Evolutionary conservation across 2,888 invertebrate species (phyloP).

Genomic region (Euplagia quadripunctaria): DNA sequence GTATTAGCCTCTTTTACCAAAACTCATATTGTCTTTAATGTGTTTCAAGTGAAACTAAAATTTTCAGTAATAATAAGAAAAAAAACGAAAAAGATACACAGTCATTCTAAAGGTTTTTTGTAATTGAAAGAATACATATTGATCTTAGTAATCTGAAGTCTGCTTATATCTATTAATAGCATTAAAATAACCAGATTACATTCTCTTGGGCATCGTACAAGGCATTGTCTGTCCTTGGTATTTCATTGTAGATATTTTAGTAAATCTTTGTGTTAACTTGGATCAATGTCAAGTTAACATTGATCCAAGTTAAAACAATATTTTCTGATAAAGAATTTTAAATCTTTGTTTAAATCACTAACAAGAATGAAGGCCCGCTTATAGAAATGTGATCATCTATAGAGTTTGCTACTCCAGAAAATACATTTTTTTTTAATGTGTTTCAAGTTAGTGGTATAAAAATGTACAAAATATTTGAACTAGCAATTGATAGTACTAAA

Average conservation of each 20-base stretch:
- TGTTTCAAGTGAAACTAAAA: no score
- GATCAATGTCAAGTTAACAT: not conserved
- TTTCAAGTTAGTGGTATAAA: no score
- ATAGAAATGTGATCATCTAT: no score
- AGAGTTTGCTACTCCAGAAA: no score
- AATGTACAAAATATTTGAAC: no score
- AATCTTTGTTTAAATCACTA: no score
- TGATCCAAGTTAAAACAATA: not conserved
- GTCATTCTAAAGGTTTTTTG: not conserved
- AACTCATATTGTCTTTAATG: no score
- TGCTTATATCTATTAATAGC: constrained; percentile 7
- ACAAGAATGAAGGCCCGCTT: no score
- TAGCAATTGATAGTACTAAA: not conserved
- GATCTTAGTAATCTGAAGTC: not conserved
- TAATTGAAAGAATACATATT: not conserved
- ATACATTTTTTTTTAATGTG: no score
- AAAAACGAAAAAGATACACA: not conserved
- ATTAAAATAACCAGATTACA: constrained; percentile 1
- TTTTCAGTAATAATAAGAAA: not conserved
- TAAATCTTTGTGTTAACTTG: not conserved
- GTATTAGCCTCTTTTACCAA: no score
- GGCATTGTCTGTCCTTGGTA: constrained; percentile 12
- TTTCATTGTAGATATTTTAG: not conserved
- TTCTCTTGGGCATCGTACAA: constrained; percentile 3
- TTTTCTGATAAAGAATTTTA: no score